phyloP scores from a whole-genome alignment of 2,888 invertebrate genomes.

The Auanema sp. region DNA sequence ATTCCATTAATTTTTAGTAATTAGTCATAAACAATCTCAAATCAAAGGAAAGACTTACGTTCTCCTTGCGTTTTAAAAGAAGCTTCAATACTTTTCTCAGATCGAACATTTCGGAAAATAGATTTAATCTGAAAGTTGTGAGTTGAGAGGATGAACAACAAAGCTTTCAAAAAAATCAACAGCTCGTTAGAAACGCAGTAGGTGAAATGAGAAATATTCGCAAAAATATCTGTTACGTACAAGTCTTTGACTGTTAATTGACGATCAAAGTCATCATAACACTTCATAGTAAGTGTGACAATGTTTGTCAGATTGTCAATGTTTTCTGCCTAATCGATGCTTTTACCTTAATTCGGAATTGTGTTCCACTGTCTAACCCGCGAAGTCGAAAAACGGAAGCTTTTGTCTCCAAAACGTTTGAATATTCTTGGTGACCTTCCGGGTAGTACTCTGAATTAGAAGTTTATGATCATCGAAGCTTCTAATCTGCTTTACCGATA shows the following conservation, averaged over 20 bases:
- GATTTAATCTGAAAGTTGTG: slow-evolving; percentile 20
- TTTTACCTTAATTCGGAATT: slow-evolving; percentile 39
- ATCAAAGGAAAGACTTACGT: slow-evolving; percentile 17
- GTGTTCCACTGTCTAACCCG: slow-evolving; percentile 49
- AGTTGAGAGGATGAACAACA: not conserved
- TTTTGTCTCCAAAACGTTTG: slow-evolving; percentile 56
- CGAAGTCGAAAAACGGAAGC: slow-evolving; percentile 47
- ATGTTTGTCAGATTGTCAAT: too few species aligned
- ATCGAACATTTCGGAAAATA: slow-evolving; percentile 44
- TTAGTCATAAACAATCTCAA: too few species aligned
- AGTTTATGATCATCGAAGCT: not conserved
- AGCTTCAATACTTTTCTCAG: slow-evolving; percentile 42
- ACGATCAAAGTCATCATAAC: too few species aligned
- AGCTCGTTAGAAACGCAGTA: too few species aligned
- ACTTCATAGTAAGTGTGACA: too few species aligned
- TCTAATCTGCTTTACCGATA: slow-evolving; percentile 20
- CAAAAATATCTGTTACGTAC: too few species aligned
- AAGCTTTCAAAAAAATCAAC: too few species aligned
- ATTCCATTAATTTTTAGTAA: too few species aligned
- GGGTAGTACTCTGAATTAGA: slow-evolving; percentile 49
- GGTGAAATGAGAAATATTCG: too few species aligned
- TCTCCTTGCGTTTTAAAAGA: slow-evolving; percentile 45
- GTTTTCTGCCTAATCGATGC: too few species aligned
- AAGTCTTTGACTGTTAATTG: too few species aligned
- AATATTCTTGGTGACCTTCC: slow-evolving; percentile 48